These are phyloP conservation scores for Eulemur coronatus DNA, from an alignment of 2,797 vertebrate species.

Conservation along the genomic window DNA sequence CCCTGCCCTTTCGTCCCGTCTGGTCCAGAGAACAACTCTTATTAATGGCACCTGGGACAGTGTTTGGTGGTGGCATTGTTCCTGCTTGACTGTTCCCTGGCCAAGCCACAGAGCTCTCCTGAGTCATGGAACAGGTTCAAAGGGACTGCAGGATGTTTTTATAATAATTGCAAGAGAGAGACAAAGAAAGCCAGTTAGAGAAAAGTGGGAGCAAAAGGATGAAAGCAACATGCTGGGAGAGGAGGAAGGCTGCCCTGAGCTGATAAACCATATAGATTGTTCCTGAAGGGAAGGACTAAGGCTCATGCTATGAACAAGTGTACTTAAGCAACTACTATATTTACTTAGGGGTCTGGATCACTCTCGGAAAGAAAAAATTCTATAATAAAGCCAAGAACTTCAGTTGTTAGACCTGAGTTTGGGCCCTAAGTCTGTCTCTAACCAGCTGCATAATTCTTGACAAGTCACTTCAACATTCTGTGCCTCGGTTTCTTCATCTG, in stretches of 20 bases:
- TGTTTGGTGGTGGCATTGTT: neutral
- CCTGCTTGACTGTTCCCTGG: neutral
- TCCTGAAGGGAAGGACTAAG: neutral
- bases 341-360: neutral
- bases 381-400: neutral
- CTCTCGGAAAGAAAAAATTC: neutral
- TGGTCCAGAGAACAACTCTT: neutral
- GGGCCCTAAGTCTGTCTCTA: neutral
- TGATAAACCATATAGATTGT: neutral
- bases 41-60: neutral
- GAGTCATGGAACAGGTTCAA: neutral
- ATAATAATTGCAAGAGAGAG: neutral
- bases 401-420: neutral
- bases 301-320: neutral
- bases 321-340: neutral
- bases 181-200: neutral
- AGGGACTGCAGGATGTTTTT: constrained; percentile 29
- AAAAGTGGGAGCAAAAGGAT: neutral
- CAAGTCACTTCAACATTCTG: neutral
- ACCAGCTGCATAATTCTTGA: neutral
- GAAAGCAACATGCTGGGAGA: neutral
- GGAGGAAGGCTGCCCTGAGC: constrained; percentile 13
- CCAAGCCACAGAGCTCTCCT: neutral
- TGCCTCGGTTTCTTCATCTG: neutral
- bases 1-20: neutral